phyloP scores from a whole-genome alignment of 2,113 vertebrate genomes.

The Zapornia atra region DNA sequence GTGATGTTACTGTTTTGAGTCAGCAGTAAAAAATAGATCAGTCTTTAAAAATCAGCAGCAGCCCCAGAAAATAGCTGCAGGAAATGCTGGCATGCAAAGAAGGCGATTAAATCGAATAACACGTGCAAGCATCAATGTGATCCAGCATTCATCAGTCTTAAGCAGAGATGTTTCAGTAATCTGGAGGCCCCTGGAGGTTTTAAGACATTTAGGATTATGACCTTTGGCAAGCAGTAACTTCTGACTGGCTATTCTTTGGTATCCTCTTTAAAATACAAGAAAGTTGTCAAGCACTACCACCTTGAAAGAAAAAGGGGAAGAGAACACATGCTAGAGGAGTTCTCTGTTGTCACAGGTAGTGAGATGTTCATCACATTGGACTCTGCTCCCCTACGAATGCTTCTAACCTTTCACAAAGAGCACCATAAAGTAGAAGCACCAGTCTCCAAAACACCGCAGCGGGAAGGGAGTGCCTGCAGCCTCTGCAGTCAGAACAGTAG shows the following conservation, averaged over 20 bases:
- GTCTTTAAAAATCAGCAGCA: neutral
- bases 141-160: neutral
- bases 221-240: neutral
- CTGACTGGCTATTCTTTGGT: neutral
- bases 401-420: neutral
- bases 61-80: neutral
- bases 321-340: neutral
- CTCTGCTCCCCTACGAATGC: neutral
- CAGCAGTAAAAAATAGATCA: neutral
- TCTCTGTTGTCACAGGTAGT: neutral
- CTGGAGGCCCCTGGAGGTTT: neutral
- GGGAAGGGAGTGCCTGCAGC: neutral
- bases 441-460: neutral
- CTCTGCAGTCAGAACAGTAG: neutral
- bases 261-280: neutral
- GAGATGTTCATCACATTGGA: neutral
- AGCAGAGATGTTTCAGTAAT: neutral
- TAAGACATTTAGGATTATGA: neutral
- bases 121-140: neutral
- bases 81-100: neutral
- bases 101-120: neutral
- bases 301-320: neutral
- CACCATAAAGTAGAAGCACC: neutral
- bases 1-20: neutral
- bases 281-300: neutral